phyloP scores from a whole-genome alignment of 2,797 vertebrate species.

The Triplophysa yarkandensis region DNA sequence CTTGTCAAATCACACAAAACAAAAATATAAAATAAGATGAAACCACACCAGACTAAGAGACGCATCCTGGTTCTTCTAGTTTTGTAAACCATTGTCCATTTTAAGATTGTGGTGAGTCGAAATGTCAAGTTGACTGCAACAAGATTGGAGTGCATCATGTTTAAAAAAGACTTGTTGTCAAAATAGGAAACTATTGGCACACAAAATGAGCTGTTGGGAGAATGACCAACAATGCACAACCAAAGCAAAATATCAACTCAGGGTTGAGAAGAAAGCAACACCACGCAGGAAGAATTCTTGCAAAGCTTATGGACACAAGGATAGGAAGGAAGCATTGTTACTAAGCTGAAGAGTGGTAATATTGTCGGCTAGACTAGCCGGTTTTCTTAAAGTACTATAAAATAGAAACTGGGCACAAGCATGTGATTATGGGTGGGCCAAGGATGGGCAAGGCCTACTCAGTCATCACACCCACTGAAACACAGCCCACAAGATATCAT shows the following conservation, averaged over 20 bases:
- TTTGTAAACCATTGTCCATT: background rate
- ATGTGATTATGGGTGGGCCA: background rate
- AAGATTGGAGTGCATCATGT: background rate
- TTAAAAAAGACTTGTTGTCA: background rate
- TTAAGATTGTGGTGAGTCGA: background rate
- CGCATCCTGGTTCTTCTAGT: background rate
- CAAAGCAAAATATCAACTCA: constrained; percentile 49
- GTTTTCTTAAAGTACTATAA: constrained; percentile 51
- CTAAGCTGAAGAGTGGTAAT: constrained; percentile 46
- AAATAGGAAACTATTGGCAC: no score
- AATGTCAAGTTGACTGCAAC: background rate
- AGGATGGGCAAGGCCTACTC: background rate
- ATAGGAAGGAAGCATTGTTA: constrained; percentile 23
- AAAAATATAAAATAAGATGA: background rate
- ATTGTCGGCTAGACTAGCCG: constrained; percentile 41
- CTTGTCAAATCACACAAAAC: background rate
- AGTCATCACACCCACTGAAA: background rate
- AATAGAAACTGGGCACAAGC: background rate
- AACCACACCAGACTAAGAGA: background rate
- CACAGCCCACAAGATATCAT: background rate
- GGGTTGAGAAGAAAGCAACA: constrained; percentile 27
- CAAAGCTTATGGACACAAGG: constrained; percentile 44
- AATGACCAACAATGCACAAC: background rate
- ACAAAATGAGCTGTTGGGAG: background rate
- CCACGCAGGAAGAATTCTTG: constrained; percentile 2